phyloP scores from a whole-genome alignment of 37 sponge, comb jelly and placozoan genomes.

The Spongilla lacustris region DNA sequence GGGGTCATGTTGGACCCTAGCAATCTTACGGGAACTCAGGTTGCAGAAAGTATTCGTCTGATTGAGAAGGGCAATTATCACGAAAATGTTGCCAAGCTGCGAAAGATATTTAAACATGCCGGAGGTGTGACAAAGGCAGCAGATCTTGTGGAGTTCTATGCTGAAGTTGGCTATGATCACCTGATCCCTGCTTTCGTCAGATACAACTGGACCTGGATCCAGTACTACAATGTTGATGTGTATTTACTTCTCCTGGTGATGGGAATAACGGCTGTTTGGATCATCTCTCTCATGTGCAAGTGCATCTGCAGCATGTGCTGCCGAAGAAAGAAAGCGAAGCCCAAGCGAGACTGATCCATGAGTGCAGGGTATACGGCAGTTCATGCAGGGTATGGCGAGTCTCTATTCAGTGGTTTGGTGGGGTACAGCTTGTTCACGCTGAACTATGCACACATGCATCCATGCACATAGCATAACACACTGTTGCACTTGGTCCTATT shows the following conservation, averaged over 20 bases:
- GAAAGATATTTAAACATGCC: background rate
- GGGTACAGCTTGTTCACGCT: no score
- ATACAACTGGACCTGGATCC: slow-evolving; percentile 71
- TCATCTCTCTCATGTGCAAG: background rate
- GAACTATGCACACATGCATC: no score
- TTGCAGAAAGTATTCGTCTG: background rate
- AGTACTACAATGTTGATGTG: slow-evolving; percentile 80
- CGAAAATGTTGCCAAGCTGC: background rate
- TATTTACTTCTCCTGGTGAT: slow-evolving; percentile 34
- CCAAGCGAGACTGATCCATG: background rate
- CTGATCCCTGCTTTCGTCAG: slow-evolving; percentile 60
- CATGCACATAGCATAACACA: no score
- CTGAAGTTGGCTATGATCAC: slow-evolving; percentile 62
- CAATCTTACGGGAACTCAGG: background rate
- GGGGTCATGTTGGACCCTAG: background rate
- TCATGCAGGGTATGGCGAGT: no score
- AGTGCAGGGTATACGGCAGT: no score
- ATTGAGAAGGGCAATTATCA: background rate
- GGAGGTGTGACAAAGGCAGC: slow-evolving; percentile 33
- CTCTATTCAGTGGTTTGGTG: no score
- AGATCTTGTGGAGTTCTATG: slow-evolving; percentile 68
- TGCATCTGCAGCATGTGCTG: background rate
- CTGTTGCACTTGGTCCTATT: no score
- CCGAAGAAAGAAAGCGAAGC: background rate
- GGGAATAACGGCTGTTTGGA: slow-evolving; percentile 31